These are phyloP conservation scores for Polylopha cassiicola DNA, from an alignment of 2,888 invertebrate genomes.

Conservation along the genomic window DNA sequence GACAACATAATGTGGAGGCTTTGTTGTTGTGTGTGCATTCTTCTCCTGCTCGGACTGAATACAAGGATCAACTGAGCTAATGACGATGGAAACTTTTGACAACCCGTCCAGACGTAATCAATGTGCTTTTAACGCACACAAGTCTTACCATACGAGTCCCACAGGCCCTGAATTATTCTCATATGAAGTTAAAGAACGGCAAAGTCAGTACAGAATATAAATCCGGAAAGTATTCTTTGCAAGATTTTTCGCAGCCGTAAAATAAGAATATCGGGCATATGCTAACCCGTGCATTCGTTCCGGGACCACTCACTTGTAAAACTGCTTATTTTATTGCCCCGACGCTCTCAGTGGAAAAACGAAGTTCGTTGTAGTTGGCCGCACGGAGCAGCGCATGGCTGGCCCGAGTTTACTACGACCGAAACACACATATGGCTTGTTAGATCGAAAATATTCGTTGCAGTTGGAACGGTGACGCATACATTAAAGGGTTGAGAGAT, in stretches of 20 bases:
- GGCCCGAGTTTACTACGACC: conserved; percentile 19
- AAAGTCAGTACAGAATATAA: conserved; percentile 11
- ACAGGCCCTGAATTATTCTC: neutral
- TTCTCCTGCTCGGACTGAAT: conserved; percentile 49
- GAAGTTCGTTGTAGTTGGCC: conserved; percentile 46
- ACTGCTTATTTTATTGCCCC: conserved; percentile 65
- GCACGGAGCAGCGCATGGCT: conserved; percentile 35
- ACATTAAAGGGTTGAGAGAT: conserved; percentile 69
- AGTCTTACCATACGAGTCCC: conserved; percentile 22
- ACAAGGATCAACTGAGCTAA: conserved; percentile 56
- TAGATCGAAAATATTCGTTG: conserved; percentile 46
- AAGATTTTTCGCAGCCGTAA: conserved; percentile 54
- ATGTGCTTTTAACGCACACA: conserved; percentile 28
- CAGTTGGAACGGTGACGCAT: conserved; percentile 56
- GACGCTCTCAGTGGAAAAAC: conserved; percentile 50
- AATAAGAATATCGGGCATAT: conserved; percentile 58
- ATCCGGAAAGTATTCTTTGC: conserved; percentile 38
- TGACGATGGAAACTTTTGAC: conserved; percentile 57
- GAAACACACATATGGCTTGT: conserved; percentile 36
- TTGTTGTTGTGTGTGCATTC: conserved; percentile 61
- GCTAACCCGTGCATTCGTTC: conserved; percentile 57
- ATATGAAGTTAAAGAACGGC: neutral
- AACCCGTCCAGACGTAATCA: conserved; percentile 41
- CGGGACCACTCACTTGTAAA: conserved; percentile 63
- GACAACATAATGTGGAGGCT: conserved; percentile 67